Base-by-base conservation (phyloP, 2,113 vertebrate species). In the Tragelaphus scriptus region DNA sequence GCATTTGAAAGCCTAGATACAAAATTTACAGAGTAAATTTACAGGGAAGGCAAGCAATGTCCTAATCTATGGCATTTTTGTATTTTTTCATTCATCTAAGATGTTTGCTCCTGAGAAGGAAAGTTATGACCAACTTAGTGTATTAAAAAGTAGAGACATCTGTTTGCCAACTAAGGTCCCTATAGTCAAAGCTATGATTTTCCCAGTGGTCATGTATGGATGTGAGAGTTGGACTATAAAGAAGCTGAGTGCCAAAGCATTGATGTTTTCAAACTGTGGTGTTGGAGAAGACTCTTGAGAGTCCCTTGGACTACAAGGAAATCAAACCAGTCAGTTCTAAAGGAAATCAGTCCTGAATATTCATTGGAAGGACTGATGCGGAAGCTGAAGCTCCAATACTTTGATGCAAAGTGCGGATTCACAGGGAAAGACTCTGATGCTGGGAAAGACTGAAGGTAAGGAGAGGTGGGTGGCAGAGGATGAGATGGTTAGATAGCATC, bases 11-110 rank as follows among this genome's bases (percentile, higher is more conserved):
- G 40, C 28, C 44, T 56, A 19, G 61, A 26, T 28, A 21, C 30
- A 36, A 26, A 89, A 40, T 61, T 47, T 26, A 21, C 13, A 25
- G 25, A 8, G 65, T 16, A 6, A 44, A 28, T 25, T 28, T 0
- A 15, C 53, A 59, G n/a, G 51, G 32, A 63, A 44, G 30, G 59
- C 7, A 5, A 86, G 13, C 1, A 11, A 5, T 5, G 25, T 10
- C 11, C 14, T 26, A 12, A 5, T 40, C 44, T n/a, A 8, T 2
- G 56, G 13, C 19, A 19, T 6, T 13, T 6, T 3, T 7, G 36
- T 17, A 0, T 23, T 32, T 68, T 77, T 77, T 44, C 36, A 30
- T 2, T 80, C 32, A 30, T 28, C 36, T 71, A 53, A 85, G 36
- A 75, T 11, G 36, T n/a, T 71, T 75, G 21, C 71, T 75, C 21